Conservation (phyloP, 1,140 invertebrate genomes). For the Sarcophaga peregrina region DNA sequence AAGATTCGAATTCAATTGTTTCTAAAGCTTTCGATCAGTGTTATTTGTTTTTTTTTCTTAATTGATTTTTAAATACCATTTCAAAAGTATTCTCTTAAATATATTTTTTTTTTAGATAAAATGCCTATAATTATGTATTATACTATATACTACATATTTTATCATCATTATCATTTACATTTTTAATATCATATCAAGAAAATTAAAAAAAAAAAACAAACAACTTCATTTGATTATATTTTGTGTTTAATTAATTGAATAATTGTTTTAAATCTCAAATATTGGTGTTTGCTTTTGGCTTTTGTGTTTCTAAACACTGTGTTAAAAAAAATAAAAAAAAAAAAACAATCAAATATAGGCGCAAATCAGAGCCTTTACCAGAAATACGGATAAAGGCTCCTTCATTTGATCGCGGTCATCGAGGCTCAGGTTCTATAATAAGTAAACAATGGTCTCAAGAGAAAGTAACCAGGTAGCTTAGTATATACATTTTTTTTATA, state of each 20-base stretch:
- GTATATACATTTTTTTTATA: constrained; percentile 29
- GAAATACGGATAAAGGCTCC: constrained; percentile 82
- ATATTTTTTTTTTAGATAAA: too few relatives aligned
- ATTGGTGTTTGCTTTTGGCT: constrained; percentile 20
- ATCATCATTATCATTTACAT: too few relatives aligned
- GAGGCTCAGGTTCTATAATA: constrained; percentile 65
- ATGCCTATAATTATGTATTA: too few relatives aligned
- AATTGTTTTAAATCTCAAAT: neutral
- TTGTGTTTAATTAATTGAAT: neutral
- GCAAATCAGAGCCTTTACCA: constrained; percentile 77
- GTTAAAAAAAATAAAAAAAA: constrained; percentile 25
- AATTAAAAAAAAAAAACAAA: too few relatives aligned
- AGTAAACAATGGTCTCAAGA: constrained; percentile 66
- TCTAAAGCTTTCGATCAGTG: too few relatives aligned
- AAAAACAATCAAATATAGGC: constrained; percentile 66
- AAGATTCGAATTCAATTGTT: too few relatives aligned
- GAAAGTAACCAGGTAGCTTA: constrained; percentile 63
- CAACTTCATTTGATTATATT: neutral
- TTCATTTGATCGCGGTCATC: constrained; percentile 79
- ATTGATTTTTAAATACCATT: too few relatives aligned
- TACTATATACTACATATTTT: too few relatives aligned
- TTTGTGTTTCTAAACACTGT: neutral
- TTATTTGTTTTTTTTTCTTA: too few relatives aligned
- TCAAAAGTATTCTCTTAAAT: too few relatives aligned
- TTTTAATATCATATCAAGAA: too few relatives aligned